phyloP scores from a whole-genome alignment of 1,140 invertebrate genomes.

The Lepidurus arcticus region DNA sequence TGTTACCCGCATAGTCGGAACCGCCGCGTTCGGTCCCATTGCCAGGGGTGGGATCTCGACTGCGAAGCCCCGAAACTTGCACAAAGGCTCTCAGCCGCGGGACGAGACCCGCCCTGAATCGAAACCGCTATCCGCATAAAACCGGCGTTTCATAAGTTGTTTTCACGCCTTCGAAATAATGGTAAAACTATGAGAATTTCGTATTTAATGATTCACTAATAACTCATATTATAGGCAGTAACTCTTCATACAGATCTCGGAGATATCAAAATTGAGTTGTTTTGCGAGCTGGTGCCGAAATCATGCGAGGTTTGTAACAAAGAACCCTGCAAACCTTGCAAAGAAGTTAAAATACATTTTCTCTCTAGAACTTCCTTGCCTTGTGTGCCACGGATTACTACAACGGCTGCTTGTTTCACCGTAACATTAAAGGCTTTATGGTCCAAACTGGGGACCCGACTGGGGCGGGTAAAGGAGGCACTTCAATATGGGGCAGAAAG shows the following conservation, averaged over 20 bases:
- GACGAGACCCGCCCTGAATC: too few species aligned
- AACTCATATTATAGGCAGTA: constrained; percentile 23
- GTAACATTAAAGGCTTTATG: constrained; percentile 98
- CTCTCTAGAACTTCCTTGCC: constrained; percentile 88
- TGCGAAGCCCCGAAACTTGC: too few species aligned
- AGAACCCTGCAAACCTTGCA: background rate
- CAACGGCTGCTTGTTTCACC: constrained; percentile 84
- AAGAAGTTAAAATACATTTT: constrained; percentile 31
- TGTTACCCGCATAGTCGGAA: too few species aligned
- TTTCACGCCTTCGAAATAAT: background rate
- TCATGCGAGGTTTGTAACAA: constrained; percentile 23
- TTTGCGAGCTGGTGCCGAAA: constrained; percentile 28
- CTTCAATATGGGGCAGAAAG: constrained; percentile 82
- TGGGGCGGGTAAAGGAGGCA: constrained; percentile 89
- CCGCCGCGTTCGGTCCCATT: too few species aligned
- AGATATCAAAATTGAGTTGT: constrained; percentile 32
- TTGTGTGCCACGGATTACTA: constrained; percentile 95
- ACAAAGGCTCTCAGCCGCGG: too few species aligned
- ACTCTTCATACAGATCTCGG: constrained; percentile 32
- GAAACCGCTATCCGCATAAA: too few species aligned
- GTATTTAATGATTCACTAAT: background rate
- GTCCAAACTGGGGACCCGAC: constrained; percentile 94
- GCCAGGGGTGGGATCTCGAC: too few species aligned
- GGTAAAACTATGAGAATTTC: background rate
- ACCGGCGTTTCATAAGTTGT: too few species aligned